Base-by-base conservation (phyloP, 2,797 vertebrate species). In the Halcyon chelicuti region DNA sequence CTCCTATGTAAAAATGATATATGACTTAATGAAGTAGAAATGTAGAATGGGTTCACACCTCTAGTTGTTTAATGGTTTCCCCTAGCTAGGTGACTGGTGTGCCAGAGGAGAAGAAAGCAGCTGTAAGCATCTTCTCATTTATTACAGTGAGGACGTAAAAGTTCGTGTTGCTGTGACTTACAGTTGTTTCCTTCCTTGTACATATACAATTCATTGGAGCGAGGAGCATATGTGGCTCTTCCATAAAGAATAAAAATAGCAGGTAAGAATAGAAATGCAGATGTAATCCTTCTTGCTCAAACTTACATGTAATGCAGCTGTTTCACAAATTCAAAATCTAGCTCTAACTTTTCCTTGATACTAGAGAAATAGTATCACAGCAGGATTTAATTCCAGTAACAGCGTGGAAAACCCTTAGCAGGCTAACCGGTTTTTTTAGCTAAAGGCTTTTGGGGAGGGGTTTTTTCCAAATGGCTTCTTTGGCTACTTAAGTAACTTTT, bases 1-100 rank as follows among this genome's bases (percentile, higher is more conserved):
- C 52, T 96, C 89, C 92, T 94, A 17, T 91, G 95, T 97, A 97
- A 97, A 98, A 98, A 97, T 98, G 96, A 98, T 98, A 81, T 96
- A 98, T 97, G 96, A 94, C 83, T 97, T 97, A 97, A 98, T 97
- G 97, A 96, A 94, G 76, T 84, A 58, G 93, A 97, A 97, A 93
- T 67, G 91, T 90, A 89, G 92, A 93, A 83, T 86, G 76, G 81
- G 67, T 92, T 96, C 87, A 85, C 86, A 95, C 75, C 85, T 97
- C 92, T 37, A 25, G 54, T 90, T 96, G 93, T 96, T 91, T 71
- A 77, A 83, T 96, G 72, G 42, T 76, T 88, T 97, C 80, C 54
- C 51, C 49, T 95, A 80, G 74, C 82, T 94, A 78, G 71, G 73
- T 92, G 83, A 91, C 72, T 52, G 68, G 71, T 87, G n/a, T 54